Percentiles rank a stretch among this genome's conserved stretches.
phyloP scores from a whole-genome alignment of 2,888 invertebrate genomes.

The Antitype chi region DNA sequence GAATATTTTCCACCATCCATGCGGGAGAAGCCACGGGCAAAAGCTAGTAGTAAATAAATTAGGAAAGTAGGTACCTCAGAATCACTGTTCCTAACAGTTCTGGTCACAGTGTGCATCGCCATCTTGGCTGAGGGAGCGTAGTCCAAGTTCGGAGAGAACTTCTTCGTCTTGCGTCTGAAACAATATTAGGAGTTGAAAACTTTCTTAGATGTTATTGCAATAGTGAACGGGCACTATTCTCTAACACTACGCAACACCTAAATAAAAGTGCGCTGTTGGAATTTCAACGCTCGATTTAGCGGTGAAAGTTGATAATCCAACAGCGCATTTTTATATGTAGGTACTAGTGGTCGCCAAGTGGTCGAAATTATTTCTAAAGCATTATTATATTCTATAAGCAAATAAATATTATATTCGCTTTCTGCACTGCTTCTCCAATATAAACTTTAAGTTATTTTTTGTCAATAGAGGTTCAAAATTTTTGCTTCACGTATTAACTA shows the following conservation, averaged over 20 bases:
- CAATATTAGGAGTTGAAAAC: constrained; percentile 37
- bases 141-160: constrained; percentile 74
- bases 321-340: neutral
- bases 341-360: no score
- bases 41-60: no score
- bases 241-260: neutral
- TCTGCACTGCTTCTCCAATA: no score
- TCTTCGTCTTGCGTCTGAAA: constrained; percentile 85
- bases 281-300: neutral
- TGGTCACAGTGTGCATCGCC: constrained; percentile 79
- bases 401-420: no score
- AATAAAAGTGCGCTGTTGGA: neutral
- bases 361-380: no score
- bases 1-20: no score
- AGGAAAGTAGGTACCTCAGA: constrained; percentile 73
- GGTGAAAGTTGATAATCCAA: neutral
- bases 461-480: no score
- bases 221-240: neutral
- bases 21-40: no score
- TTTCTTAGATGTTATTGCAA: constrained; percentile 1
- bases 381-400: no score
- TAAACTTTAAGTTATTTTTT: no score
- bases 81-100: constrained; percentile 84
- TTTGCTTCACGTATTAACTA: no score
- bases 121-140: constrained; percentile 66